Conservation (phyloP, 2,113 vertebrate genomes). For the Pseudopipra pipra region DNA sequence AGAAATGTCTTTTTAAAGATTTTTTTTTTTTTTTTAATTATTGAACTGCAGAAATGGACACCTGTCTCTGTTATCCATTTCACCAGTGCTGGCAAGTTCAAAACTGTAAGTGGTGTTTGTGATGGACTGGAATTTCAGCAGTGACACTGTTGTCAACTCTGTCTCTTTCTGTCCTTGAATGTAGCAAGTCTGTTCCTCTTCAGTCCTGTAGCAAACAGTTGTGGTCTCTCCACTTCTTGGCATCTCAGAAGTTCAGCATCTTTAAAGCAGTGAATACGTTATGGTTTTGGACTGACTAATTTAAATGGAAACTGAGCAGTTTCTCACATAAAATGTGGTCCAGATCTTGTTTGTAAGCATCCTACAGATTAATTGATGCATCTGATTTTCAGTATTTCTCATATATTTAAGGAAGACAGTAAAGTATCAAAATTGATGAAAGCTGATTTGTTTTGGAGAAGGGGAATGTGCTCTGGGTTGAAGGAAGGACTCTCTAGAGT, state of each 20-base stretch:
- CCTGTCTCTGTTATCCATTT: not conserved
- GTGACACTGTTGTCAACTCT: not conserved
- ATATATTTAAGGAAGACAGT: not conserved
- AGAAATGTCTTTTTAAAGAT: not conserved
- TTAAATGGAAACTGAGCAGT: not conserved
- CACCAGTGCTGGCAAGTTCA: not conserved
- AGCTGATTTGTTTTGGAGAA: not conserved
- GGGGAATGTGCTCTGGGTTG: not conserved
- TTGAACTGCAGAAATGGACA: not conserved
- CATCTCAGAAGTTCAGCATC: not conserved
- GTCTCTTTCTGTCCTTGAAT: not conserved
- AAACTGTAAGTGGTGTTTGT: not conserved
- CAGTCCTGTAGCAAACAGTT: accelerated
- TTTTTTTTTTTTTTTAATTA: not conserved
- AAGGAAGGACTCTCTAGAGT: not conserved
- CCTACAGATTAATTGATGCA: not conserved
- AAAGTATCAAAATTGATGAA: not conserved
- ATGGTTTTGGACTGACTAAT: not conserved
- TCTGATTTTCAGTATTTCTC: not conserved
- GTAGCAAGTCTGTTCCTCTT: not conserved
- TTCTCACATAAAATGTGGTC: not conserved
- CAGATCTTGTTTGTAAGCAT: not conserved
- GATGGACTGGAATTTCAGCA: not conserved
- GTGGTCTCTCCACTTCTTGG: not conserved
- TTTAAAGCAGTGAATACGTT: not conserved